Conservation (phyloP, 2,113 vertebrate genomes). For the Labeo rohita region DNA sequence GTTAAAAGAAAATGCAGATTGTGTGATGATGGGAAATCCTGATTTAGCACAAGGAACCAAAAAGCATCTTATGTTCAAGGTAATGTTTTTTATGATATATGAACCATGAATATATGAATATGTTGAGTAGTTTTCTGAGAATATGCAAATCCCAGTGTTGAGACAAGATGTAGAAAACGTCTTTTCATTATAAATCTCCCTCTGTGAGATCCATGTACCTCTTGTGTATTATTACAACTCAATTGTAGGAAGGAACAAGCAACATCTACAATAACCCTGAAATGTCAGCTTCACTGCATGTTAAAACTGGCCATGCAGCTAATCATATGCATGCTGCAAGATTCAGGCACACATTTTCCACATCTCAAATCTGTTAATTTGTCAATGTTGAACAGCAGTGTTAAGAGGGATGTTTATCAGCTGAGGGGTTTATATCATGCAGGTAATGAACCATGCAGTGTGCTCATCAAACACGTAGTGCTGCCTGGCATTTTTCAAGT, state of each 20-base stretch:
- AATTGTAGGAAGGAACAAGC: constrained; percentile 17
- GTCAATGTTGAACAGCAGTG: constrained; percentile 50
- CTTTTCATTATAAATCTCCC: constrained; percentile 15
- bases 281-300: constrained; percentile 51
- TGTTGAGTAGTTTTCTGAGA: background rate
- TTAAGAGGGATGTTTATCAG: constrained; percentile 58
- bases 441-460: constrained; percentile 63
- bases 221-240: constrained; percentile 24
- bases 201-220: background rate
- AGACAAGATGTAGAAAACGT: background rate
- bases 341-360: constrained; percentile 29
- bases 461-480: constrained; percentile 57
- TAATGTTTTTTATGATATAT: constrained; percentile 19
- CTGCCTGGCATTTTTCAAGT: constrained; percentile 55
- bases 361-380: constrained; percentile 52
- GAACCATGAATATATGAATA: background rate
- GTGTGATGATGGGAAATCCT: background rate
- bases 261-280: constrained; percentile 32
- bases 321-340: constrained; percentile 45
- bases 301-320: constrained; percentile 55
- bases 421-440: constrained; percentile 57
- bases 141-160: background rate
- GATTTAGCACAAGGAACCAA: background rate
- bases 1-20: constrained; percentile 13
- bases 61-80: background rate